A percentile compares a stretch with the other conserved stretches of the same genome.
These are phyloP conservation scores for Apodemus speciosus DNA, from an alignment of 2,113 vertebrate genomes.

Conservation along the genomic window DNA sequence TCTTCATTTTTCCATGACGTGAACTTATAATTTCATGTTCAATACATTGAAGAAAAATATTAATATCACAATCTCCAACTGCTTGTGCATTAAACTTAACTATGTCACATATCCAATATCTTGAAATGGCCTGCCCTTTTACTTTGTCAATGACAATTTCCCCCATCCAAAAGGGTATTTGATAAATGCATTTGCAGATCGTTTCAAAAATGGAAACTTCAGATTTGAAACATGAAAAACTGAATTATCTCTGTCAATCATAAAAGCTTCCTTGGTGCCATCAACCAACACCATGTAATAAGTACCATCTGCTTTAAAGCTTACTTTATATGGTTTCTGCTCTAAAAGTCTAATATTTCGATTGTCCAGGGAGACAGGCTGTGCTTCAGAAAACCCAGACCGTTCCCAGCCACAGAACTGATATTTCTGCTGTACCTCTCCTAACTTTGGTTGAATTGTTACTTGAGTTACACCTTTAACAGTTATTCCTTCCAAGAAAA, in stretches of 20 bases:
- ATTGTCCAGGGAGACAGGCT: slow-evolving; percentile 98
- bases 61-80: slow-evolving; percentile 98
- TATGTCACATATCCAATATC: slow-evolving; percentile 99
- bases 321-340: slow-evolving; percentile 98
- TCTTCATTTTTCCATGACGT: slow-evolving; percentile 96
- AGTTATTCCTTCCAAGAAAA: not conserved
- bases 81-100: slow-evolving; percentile 96
- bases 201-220: slow-evolving; percentile 97
- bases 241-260: slow-evolving; percentile 96
- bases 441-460: slow-evolving; percentile 93
- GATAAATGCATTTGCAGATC: slow-evolving; percentile 91
- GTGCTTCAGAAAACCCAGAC: slow-evolving; percentile 96
- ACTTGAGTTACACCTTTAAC: not conserved
- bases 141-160: slow-evolving; percentile 99
- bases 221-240: slow-evolving; percentile 95
- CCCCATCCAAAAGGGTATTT: slow-evolving; percentile 97
- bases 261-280: slow-evolving; percentile 96
- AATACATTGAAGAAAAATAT: slow-evolving; percentile 94
- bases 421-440: slow-evolving; percentile 93
- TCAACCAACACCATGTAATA: slow-evolving; percentile 99
- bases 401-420: slow-evolving; percentile 96
- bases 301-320: slow-evolving; percentile 99
- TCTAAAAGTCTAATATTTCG: slow-evolving; percentile 95
- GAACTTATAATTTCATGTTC: slow-evolving; percentile 98
- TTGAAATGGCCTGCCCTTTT: slow-evolving; percentile 95